Percentiles rank a stretch among this genome's conserved stretches.
Conservation (phyloP, 2,113 vertebrate species). For the Poeciliopsis prolifica region DNA sequence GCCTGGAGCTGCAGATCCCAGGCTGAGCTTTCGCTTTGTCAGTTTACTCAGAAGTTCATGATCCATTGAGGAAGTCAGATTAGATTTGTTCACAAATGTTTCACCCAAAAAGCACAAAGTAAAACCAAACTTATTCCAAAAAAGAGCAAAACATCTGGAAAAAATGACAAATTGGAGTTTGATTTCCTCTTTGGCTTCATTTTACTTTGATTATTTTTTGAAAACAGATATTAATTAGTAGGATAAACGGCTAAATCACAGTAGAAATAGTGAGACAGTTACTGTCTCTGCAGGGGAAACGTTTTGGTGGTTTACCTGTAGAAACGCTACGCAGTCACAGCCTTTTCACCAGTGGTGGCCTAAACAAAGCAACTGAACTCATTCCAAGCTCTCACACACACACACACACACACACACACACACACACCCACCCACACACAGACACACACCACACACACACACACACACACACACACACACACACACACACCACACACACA, state of each 20-base stretch:
- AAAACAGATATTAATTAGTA: neutral
- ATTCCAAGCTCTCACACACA: neutral
- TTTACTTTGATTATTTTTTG: neutral
- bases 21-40: no score
- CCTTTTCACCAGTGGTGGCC: slow-evolving; percentile 68
- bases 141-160: neutral
- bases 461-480: slow-evolving; percentile 1
- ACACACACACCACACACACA: no score
- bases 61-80: neutral
- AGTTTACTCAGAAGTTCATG: no score
- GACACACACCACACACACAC: no score
- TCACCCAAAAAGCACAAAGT: slow-evolving; percentile 10
- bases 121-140: neutral
- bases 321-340: slow-evolving; percentile 23
- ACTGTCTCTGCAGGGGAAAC: neutral
- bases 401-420: no score
- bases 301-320: slow-evolving; percentile 5
- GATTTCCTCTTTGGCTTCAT: no score
- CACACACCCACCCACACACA: no score
- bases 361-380: slow-evolving; percentile 17
- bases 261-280: neutral
- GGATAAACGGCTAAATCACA: neutral
- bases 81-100: neutral
- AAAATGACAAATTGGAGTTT: neutral
- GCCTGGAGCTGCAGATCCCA: neutral